These are phyloP conservation scores for Oryzias curvinotus DNA, from an alignment of 2,113 vertebrate species.

Conservation along the genomic window DNA sequence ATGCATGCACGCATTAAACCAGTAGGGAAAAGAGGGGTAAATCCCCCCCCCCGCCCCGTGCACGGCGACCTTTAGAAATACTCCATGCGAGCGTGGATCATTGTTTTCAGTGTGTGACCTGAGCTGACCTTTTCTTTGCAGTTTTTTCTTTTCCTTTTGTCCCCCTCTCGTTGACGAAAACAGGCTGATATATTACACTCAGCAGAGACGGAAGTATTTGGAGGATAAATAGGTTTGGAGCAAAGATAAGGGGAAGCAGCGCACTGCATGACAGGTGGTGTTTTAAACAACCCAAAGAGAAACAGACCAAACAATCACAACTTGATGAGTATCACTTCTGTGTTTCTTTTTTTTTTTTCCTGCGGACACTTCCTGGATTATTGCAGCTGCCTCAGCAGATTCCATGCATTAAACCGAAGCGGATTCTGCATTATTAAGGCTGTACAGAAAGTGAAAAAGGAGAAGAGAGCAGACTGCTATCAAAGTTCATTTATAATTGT, in stretches of 20 bases:
- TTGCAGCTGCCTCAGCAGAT: constrained; percentile 30
- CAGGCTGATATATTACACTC: constrained; percentile 28
- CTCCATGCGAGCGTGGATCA: constrained; percentile 33
- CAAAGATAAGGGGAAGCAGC: neutral
- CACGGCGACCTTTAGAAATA: constrained; percentile 65
- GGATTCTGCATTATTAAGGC: constrained; percentile 67
- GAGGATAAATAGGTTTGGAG: constrained; percentile 16
- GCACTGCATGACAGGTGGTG: constrained; percentile 41
- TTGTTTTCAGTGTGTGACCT: constrained; percentile 55
- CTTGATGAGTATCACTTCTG: constrained; percentile 59
- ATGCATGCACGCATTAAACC: constrained; percentile 29
- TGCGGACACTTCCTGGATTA: constrained; percentile 18
- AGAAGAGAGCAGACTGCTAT: constrained; percentile 34
- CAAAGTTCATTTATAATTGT: constrained; percentile 71
- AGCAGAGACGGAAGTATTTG: neutral
- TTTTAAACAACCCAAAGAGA: constrained; percentile 50
- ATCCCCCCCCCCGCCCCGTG: neutral
- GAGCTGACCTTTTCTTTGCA: constrained; percentile 38
- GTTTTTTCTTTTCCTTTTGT: neutral
- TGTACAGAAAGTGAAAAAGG: constrained; percentile 31
- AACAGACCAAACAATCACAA: constrained; percentile 62
- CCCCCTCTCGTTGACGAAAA: constrained; percentile 30
- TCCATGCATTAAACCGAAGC: constrained; percentile 46
- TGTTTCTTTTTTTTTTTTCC: constrained; percentile 20
- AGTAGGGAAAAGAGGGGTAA: neutral